Percentiles rank a stretch among this genome's conserved stretches.
Conservation (phyloP, 2,888 invertebrate genomes). For the Thelaira solivaga region DNA sequence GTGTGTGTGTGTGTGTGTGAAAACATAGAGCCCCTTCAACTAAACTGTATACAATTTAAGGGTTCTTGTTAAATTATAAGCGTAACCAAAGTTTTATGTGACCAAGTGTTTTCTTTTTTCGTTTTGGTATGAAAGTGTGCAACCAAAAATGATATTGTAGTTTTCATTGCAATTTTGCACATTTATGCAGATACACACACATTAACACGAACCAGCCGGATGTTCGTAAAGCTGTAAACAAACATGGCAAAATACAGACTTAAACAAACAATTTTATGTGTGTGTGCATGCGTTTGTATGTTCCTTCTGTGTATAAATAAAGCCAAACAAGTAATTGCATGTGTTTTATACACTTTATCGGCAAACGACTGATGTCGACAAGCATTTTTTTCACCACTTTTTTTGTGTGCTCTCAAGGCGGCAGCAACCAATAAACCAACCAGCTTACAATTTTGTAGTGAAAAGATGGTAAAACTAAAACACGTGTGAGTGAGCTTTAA, state of each 20-base stretch:
- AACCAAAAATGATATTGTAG: conserved; percentile 5
- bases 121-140: not conserved
- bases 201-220: no score
- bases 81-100: not conserved
- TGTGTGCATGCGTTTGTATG: not conserved
- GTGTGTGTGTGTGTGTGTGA: no score
- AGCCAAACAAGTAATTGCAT: conserved; percentile 13
- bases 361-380: conserved; percentile 34
- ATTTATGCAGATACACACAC: not conserved
- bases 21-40: not conserved
- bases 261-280: not conserved
- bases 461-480: not conserved
- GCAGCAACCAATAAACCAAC: conserved; percentile 56
- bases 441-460: not conserved
- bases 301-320: not conserved
- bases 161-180: conserved; percentile 18
- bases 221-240: not conserved
- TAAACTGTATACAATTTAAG: not conserved
- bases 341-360: conserved; percentile 26
- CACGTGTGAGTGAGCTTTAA: conserved; percentile 39
- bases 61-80: not conserved
- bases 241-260: not conserved
- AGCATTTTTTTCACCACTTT: conserved; percentile 12
- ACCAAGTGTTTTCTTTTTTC: not conserved
- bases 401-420: conserved; percentile 33